Conservation (phyloP, 2,113 vertebrate genomes). For the Vulpes ferrilata region DNA sequence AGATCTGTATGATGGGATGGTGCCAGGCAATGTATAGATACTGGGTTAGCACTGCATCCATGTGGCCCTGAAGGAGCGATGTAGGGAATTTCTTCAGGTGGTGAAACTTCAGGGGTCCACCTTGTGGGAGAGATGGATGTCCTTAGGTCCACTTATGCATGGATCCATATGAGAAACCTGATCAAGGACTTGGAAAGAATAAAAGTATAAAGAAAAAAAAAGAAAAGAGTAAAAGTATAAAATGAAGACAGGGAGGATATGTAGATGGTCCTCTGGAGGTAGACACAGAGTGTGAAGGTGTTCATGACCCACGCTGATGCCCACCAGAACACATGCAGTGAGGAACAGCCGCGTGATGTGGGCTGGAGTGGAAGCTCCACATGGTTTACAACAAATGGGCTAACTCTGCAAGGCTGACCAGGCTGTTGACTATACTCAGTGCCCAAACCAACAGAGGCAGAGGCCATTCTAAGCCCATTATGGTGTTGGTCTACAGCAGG, state of each 20-base stretch:
- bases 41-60: not conserved
- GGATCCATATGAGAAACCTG: not conserved
- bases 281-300: not conserved
- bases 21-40: not conserved
- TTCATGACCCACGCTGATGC: too few species aligned
- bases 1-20: not conserved
- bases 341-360: not conserved
- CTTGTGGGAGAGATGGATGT: not conserved
- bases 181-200: not conserved
- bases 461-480: not conserved
- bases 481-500: accelerated
- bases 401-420: not conserved
- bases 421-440: not conserved
- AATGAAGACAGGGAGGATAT: not conserved
- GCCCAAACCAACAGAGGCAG: not conserved
- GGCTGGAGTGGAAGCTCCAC: not conserved
- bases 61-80: not conserved
- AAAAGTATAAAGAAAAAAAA: not conserved
- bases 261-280: not conserved
- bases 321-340: too few species aligned
- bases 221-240: not conserved
- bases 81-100: not conserved
- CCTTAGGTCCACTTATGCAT: not conserved
- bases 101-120: not conserved
- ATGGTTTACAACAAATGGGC: not conserved